These are phyloP conservation scores for Guaruba guarouba DNA, from an alignment of 2,113 vertebrate genomes.

Conservation along the genomic window DNA sequence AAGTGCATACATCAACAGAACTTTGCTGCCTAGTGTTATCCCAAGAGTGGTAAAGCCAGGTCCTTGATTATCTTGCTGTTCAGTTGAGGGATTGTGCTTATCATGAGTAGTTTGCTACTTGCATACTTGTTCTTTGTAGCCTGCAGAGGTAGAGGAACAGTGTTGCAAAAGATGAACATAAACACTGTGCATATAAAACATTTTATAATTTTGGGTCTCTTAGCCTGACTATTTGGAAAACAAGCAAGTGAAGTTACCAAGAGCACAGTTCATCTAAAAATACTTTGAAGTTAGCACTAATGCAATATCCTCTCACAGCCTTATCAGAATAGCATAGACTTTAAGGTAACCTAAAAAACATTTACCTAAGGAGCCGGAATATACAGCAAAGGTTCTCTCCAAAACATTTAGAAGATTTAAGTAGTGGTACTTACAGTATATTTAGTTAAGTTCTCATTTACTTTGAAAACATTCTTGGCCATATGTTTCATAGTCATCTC, in stretches of 20 bases:
- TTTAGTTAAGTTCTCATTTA: slow-evolving; percentile 83
- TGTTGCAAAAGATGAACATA: background rate
- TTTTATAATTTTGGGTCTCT: background rate
- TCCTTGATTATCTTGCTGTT: slow-evolving; percentile 68
- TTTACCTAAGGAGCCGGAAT: background rate
- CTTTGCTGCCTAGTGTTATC: background rate
- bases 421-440: slow-evolving; percentile 79
- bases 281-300: background rate
- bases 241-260: background rate
- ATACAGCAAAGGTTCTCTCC: background rate
- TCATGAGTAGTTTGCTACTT: slow-evolving; percentile 82
- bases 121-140: slow-evolving; percentile 89
- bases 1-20: background rate
- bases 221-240: background rate
- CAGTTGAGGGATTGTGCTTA: slow-evolving; percentile 86
- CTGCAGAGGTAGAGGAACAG: slow-evolving; percentile 61
- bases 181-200: background rate
- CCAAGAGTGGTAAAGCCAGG: slow-evolving; percentile 76
- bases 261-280: background rate
- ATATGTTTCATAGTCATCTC: slow-evolving; percentile 84
- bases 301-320: background rate
- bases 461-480: slow-evolving; percentile 85
- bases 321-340: background rate
- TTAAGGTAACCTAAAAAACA: background rate
- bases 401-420: background rate